A percentile compares a stretch with the other conserved stretches of the same genome.
Conservation (phyloP, 64 coral and sea anemone species). For the Montipora cactus region DNA sequence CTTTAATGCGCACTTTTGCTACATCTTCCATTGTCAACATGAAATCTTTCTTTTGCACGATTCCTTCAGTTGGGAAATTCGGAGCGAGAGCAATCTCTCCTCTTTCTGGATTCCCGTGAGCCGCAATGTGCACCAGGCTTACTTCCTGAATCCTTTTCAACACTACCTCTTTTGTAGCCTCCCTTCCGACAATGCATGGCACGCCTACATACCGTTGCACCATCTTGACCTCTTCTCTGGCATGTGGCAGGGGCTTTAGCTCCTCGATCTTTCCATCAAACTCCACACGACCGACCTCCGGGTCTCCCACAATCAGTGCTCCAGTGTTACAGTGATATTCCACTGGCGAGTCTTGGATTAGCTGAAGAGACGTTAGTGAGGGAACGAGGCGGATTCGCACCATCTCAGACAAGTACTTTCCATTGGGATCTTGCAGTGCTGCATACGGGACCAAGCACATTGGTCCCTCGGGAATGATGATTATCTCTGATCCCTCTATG, state of each 20-base stretch:
- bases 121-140: conserved; percentile 53
- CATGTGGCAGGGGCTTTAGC: conserved; percentile 3
- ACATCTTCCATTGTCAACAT: conserved; percentile 63
- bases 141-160: conserved; percentile 47
- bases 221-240: conserved; percentile 20
- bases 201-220: not conserved
- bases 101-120: conserved; percentile 45
- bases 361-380: conserved; percentile 43
- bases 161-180: conserved; percentile 38
- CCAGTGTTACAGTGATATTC: conserved; percentile 29
- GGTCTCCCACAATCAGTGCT: conserved; percentile 54
- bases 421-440: conserved; percentile 50
- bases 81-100: conserved; percentile 55
- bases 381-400: conserved; percentile 38
- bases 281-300: conserved; percentile 24
- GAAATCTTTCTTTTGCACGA: conserved; percentile 40
- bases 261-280: conserved; percentile 14
- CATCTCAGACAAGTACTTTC: conserved; percentile 32
- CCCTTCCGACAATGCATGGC: not conserved
- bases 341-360: conserved; percentile 24
- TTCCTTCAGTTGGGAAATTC: not conserved
- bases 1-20: conserved; percentile 25
- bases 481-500: conserved; percentile 29
- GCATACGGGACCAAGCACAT: conserved; percentile 53
- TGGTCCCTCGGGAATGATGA: conserved; percentile 52